These are phyloP conservation scores for Leucophenga montana DNA, from an alignment of 2,888 invertebrate genomes.

Conservation along the genomic window DNA sequence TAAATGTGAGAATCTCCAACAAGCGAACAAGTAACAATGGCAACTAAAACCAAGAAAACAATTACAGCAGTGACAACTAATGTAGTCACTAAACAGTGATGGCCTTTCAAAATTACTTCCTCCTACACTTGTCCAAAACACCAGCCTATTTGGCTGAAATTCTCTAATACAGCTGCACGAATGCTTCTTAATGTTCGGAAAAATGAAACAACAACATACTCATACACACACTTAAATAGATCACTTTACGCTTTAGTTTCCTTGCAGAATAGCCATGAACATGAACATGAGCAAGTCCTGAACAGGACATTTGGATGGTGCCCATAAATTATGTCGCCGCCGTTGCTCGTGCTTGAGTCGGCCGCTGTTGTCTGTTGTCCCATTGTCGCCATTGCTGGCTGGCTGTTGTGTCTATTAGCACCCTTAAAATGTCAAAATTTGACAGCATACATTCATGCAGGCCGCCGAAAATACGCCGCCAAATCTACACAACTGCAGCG, in stretches of 20 bases:
- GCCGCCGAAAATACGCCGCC: not conserved
- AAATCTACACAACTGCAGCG: not conserved
- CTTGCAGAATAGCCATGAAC: not conserved
- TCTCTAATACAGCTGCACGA: not conserved
- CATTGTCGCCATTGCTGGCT: conserved; percentile 24
- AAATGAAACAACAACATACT: conserved; percentile 6
- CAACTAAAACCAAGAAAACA: conserved; percentile 23
- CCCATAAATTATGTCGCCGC: conserved; percentile 23
- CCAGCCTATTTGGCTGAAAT: not conserved
- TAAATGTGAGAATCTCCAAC: not conserved
- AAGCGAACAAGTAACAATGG: conserved; percentile 1
- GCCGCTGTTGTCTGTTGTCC: conserved; percentile 23
- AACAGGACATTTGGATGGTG: conserved; percentile 13
- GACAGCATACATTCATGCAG: conserved; percentile 48
- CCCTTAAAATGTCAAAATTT: conserved; percentile 68
- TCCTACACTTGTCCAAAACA: not conserved
- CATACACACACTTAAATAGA: conserved; percentile 9
- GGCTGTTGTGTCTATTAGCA: conserved; percentile 70
- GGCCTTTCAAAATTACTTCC: not conserved
- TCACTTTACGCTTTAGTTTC: conserved; percentile 10
- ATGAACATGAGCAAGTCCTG: not conserved
- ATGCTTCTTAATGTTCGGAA: not conserved
- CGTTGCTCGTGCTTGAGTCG: conserved; percentile 1
- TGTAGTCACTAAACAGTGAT: conserved; percentile 19
- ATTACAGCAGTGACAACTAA: conserved; percentile 26